Evolutionary conservation across 1,140 invertebrate genomes (phyloP), one percentile per base, ranked within the genome.

Genomic region (Caerostris darwini): DNA sequence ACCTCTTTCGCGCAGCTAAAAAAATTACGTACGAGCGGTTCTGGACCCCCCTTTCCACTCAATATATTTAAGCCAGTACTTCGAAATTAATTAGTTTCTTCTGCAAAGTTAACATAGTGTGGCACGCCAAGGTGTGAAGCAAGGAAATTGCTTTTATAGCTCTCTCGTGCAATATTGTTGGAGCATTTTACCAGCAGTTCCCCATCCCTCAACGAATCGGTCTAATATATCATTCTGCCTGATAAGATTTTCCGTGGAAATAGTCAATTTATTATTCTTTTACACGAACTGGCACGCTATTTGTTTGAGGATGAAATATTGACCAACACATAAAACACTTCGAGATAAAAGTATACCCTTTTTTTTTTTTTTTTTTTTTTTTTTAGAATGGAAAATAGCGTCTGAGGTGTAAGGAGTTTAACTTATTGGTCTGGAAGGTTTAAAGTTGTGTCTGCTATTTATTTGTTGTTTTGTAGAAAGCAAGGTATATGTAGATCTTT

Each of bases 251-350:
- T 77, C 34, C 71, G 50, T 77, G 71, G 71, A 77, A 77, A 77
- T 77, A 77, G 71, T 77, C 71, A 77, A 77, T 77, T 77, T 77
- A 77, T 77, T 77, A 77, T 77, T 77, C 71, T 77, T 77, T 77
- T 77, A 77, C 71, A 77, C 50, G 71, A 77, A 77, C 71, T 77
- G 71, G 71, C 71, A 77, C 71, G 71, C 71, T 77, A 77, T 77
- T 77, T 77, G 71, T 77, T 77, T 77, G 71, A 50, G 71, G 71
- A 77, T 77, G 34, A 77, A 77, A 77, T 77, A 77, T 77, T 77
- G 71, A 77, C 71, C 71, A 50, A 53, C 34, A 77, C 71, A 77
- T 77, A 77, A 77, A 77, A 77, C 34, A 77, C 19, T 71, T 50
- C 71, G 50, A 77, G 71, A 77, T 77, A 77, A 77, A 77, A 77